Evolutionary conservation across 2,888 invertebrate species (phyloP), one percentile per base, ranked within the genome.

Genomic region (Trachelus stipa): DNA sequence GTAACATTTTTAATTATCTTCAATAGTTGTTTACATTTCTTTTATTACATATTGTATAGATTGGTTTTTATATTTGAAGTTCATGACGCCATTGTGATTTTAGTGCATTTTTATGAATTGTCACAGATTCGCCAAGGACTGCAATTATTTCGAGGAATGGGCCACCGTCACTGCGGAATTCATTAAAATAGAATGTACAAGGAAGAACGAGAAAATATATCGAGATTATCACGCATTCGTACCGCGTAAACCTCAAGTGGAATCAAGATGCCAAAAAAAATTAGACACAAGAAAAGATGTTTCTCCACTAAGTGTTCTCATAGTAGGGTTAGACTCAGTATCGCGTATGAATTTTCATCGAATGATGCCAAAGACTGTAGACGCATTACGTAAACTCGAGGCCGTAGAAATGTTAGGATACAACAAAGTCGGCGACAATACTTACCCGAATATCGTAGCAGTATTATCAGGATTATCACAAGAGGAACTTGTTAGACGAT

Each of bases 361-460:
- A 73, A 96, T 96, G 85, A 96, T 98, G 96, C 96, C 96, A 0
- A 93, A 93, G 86, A 96, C 97, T 0, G 91, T 94, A 31, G 89
- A 92, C 3, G 94, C 93, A 83, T 92, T 97, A 76, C 92, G 93
- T 79, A 91, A 94, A 30, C 92, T 96, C 80, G 93, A 93, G 23
- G 95, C 95, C 69, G 93, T 96, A 76, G 97, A 97, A 89, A 93
- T 98, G 89, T 91, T 95, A 83, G 98, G 98, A 9, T 98, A 97
- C 91, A 98, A 97, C 89, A 98, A 98, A 93, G 96, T 98, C 12
- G 98, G 95, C 4, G 98, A 98, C 91, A 98, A 98, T 90, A 98
- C 98, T 0, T 98, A 96, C 89, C 97, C 98, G 0, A 98, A 98
- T 91, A 90, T 98, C 79, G 94, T 96, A 11, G 96, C 98, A 0